These are phyloP conservation scores for Gymnothorax reevesii DNA, from an alignment of 2,797 vertebrate species.

Conservation along the genomic window DNA sequence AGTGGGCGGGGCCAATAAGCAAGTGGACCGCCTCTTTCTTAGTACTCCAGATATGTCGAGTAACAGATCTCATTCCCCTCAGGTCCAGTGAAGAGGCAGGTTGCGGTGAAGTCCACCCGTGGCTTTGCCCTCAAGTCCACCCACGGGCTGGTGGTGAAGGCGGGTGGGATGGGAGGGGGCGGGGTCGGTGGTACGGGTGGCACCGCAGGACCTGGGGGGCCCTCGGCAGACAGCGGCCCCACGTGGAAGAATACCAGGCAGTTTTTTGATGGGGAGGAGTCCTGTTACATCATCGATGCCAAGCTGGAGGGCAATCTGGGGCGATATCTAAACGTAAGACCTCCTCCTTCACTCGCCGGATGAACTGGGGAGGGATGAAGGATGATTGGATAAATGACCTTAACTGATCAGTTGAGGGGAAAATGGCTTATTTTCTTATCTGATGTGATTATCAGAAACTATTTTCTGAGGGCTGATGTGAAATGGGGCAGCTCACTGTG, in stretches of 20 bases:
- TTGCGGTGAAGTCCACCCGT: constrained; percentile 93
- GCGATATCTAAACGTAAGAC: constrained; percentile 92
- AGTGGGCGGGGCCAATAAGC: background rate
- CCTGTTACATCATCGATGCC: constrained; percentile 98
- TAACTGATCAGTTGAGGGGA: background rate
- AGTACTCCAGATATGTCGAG: background rate
- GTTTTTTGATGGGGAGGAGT: constrained; percentile 95
- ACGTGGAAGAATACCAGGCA: constrained; percentile 80
- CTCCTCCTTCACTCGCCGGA: background rate
- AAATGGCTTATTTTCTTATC: background rate
- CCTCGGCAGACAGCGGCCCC: constrained; percentile 69
- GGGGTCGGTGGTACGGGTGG: constrained; percentile 70
- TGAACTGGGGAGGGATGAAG: background rate
- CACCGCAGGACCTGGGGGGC: constrained; percentile 64
- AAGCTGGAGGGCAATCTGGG: constrained; percentile 96
- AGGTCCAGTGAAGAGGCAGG: constrained; percentile 88
- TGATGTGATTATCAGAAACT: background rate
- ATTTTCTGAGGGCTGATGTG: background rate
- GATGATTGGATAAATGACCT: background rate
- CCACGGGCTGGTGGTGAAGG: constrained; percentile 88
- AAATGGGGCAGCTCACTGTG: too few relatives aligned
- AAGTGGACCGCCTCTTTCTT: background rate
- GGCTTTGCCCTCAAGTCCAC: constrained; percentile 89
- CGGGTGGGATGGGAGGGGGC: constrained; percentile 67
- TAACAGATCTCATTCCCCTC: background rate